Evolutionary conservation across 2,888 invertebrate genomes (phyloP), one percentile per base, ranked within the genome.

Genomic region (Mesorhabditis sp.): DNA sequence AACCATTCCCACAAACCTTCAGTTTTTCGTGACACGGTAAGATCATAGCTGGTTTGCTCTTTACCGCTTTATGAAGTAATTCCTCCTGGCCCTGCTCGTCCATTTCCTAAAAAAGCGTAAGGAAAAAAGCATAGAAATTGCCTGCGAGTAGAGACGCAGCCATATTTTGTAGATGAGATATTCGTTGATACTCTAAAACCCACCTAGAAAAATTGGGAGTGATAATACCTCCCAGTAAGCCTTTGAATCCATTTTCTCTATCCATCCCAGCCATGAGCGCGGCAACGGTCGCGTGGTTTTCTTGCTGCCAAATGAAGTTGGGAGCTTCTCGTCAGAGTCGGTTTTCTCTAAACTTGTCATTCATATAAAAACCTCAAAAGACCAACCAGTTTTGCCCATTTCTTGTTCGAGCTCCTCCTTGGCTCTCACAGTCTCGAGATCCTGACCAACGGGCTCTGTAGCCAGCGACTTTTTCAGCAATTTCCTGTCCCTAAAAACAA

Each of bases 11-110:
- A 65, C 65, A 44, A n/a, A 74, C 72, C 69, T 65, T 42, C 15
- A 75, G 44, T 7, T 73, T 62, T 15, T 69, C 45, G 50, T 75
- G 75, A 10, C 69, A 65, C 4, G 70, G 69, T 45, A 75, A 69
- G 3, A 70, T 65, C 65, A 67, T 68, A 15, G 67, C n/a, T 43
- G 71, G 73, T 42, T 66, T 63, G 65, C 61, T 58, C 4, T 65
- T 43, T 4, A 62, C 61, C 13, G 69, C 66, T 45, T 69, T 50
- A 4, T 69, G 45, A 28, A 44, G n/a, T 13, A 74, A 5, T 7
- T 61, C 15, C 4, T 68, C 43, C 42, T 43, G 65, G 28, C 72
- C 66, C 10, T 70, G 67, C 50, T 66, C 67, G 5, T 65, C 66
- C 74, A 76, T 74, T 13, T 69, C 67, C 58, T 50, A 50, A 50